Evolutionary conservation across 2,888 invertebrate genomes (phyloP), one percentile per base, ranked within the genome.

Genomic region (Dolichomitus sp.): DNA sequence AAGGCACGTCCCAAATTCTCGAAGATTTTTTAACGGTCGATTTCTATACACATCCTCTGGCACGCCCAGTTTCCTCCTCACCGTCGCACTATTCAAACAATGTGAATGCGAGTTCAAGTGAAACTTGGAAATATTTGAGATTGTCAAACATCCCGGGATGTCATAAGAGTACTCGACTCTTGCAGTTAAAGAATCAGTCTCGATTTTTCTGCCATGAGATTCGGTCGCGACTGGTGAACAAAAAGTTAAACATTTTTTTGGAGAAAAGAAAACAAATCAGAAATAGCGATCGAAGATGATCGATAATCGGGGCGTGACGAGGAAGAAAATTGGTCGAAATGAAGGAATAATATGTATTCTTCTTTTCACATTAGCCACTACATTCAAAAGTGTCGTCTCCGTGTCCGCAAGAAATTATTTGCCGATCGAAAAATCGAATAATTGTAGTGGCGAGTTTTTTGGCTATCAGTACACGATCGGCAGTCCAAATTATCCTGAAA

Each of bases 401-500:
- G 45, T 17, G 2, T 45, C 48, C 12, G 75, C 57, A 33, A 70
- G 69, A 61, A 65, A 61, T 69, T n/a, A 19, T 6, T 30, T 59
- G 42, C 66, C 27, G 33, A 52, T 77, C 11, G 81, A 85, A 52
- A 73, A 61, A 17, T 73, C 81, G 57, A 73, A 48, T n/a, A 68
- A 80, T 40, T 94, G 94, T 81, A 92, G 94, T 4, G 94, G 94
- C 59, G 93, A 94, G 17, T 95, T 93, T 84, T 93, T 93, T 5
- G 93, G 94, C 40, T 94, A 94, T 37, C 94, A 95, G 86, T 94
- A 94, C 66, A 87, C 94, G 0, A 88, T 95, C 1, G 91, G 92
- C 78, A 95, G 95, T n/a, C 95, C 95, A 4, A 94, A 94, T 86
- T 95, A 95, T 89, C 95, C 95, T 0, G 88, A 90, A 37, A 90